These are phyloP conservation scores for Agriopis marginaria DNA, from an alignment of 2,888 invertebrate species.

Conservation along the genomic window DNA sequence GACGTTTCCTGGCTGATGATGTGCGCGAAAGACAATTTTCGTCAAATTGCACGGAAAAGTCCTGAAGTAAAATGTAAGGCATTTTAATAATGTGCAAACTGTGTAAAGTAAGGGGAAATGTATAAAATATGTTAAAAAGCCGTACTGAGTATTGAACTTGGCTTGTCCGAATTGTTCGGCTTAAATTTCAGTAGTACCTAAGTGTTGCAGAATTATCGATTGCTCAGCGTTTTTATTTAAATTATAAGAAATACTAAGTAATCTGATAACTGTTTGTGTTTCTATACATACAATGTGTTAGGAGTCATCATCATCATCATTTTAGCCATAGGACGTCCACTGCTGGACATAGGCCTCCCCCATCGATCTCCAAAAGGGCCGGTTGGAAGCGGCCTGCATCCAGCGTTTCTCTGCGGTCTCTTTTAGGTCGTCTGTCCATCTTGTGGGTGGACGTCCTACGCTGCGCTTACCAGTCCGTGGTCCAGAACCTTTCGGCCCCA, in stretches of 20 bases:
- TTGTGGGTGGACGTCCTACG: too few relatives aligned
- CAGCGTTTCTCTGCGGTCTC: too few relatives aligned
- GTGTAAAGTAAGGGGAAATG: slow-evolving; percentile 38
- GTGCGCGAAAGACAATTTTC: neutral
- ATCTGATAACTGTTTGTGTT: neutral
- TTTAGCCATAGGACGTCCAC: too few relatives aligned
- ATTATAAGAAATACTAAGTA: neutral
- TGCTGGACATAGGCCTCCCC: too few relatives aligned
- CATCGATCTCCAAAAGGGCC: too few relatives aligned
- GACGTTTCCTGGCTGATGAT: too few relatives aligned
- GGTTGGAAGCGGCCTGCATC: too few relatives aligned
- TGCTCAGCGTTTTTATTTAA: neutral
- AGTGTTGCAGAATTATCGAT: neutral
- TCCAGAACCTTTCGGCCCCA: too few relatives aligned
- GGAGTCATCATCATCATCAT: too few relatives aligned
- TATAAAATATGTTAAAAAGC: neutral
- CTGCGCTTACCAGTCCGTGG: too few relatives aligned
- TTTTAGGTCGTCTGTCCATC: too few relatives aligned
- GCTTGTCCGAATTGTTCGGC: neutral
- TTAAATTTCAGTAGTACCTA: neutral
- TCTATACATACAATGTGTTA: neutral
- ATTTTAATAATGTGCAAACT: slow-evolving; percentile 60
- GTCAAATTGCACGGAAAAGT: neutral
- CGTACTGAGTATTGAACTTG: neutral
- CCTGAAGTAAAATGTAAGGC: slow-evolving; percentile 46